Percentiles rank a stretch among this genome's conserved stretches.
Conservation (phyloP, 2,888 invertebrate genomes). For the Cosmia trapezina region DNA sequence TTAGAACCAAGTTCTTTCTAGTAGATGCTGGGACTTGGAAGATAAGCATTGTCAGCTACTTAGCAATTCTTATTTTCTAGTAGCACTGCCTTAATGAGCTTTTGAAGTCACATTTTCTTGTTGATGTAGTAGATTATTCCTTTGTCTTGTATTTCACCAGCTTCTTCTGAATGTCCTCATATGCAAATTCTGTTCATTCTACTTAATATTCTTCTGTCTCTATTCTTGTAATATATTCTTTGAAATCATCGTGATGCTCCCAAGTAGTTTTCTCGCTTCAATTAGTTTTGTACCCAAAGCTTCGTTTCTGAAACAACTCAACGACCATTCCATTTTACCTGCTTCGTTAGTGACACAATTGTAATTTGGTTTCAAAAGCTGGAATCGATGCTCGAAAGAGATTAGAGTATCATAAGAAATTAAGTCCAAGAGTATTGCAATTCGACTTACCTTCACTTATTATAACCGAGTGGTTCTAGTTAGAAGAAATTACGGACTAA, state of each 20-base stretch:
- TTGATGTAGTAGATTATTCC: constrained; percentile 9
- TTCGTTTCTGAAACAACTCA: background rate
- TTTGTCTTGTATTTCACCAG: background rate
- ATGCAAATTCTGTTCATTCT: no score
- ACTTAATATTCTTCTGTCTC: background rate
- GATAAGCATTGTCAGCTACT: constrained; percentile 13
- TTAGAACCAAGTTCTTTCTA: constrained; percentile 5
- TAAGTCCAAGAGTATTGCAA: constrained; percentile 3
- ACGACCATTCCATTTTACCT: background rate
- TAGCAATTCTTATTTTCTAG: constrained; percentile 30
- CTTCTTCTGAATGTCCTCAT: background rate
- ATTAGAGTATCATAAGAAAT: constrained; percentile 7
- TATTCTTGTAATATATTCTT: background rate
- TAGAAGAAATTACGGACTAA: constrained; percentile 20
- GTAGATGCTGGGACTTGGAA: constrained; percentile 3
- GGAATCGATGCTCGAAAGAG: background rate
- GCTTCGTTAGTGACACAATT: constrained; percentile 1
- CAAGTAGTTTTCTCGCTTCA: background rate
- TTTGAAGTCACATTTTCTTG: constrained; percentile 3
- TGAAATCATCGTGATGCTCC: background rate
- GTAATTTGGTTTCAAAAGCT: background rate
- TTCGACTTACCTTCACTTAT: constrained; percentile 15
- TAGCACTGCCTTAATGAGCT: background rate
- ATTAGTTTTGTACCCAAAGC: background rate
- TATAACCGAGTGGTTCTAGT: background rate